Conservation (phyloP, 2,113 vertebrate species). For the Mungos mungo region DNA sequence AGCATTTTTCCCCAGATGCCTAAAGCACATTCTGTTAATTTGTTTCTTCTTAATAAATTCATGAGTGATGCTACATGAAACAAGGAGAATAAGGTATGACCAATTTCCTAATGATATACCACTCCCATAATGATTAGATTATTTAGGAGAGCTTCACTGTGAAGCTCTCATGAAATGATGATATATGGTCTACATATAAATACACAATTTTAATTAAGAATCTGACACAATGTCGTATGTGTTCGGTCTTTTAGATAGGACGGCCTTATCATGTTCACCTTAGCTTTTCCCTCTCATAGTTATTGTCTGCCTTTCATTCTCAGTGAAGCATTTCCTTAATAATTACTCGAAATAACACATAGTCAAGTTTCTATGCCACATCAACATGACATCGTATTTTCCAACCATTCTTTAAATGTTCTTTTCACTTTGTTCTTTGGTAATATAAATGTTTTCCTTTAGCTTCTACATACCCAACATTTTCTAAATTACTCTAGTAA, state of each 20-base stretch:
- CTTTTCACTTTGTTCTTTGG: background rate
- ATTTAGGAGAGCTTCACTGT: background rate
- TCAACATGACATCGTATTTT: background rate
- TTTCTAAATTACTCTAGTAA: constrained; percentile 17
- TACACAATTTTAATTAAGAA: background rate
- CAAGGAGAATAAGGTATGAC: background rate
- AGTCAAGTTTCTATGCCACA: background rate
- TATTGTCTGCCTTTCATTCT: background rate
- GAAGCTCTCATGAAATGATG: constrained; percentile 2
- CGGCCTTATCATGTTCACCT: background rate
- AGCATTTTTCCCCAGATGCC: background rate
- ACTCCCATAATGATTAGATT: background rate
- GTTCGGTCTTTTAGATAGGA: background rate
- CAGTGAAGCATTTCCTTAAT: background rate
- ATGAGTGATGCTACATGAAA: background rate
- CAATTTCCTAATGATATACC: background rate
- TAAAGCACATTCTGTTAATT: background rate
- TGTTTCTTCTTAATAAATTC: background rate
- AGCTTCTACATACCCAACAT: background rate
- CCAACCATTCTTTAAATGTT: background rate
- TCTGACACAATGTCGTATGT: background rate
- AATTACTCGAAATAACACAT: background rate
- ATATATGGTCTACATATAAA: background rate
- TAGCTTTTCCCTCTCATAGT: background rate
- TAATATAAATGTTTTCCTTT: background rate